Conservation (phyloP, 2,113 vertebrate species). For the Cephalopterus ornatus region DNA sequence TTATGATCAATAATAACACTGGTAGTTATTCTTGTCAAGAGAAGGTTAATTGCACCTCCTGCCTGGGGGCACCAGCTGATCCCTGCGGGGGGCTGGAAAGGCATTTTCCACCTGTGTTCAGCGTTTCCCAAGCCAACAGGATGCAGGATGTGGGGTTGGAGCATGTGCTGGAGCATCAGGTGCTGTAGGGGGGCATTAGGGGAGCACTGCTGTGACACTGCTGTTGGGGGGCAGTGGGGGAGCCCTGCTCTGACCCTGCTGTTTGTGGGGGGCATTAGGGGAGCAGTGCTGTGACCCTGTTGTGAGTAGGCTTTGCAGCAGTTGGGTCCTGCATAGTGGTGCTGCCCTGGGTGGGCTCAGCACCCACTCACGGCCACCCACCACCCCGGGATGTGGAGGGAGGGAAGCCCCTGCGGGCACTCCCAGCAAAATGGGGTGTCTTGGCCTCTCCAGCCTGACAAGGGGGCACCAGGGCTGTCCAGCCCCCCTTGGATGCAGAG, state of each 20-base stretch:
- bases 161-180: slow-evolving; percentile 23
- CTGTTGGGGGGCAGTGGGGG: fast-evolving
- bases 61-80: slow-evolving; percentile 52
- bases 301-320: neutral
- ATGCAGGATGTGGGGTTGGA: neutral
- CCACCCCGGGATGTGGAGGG: neutral
- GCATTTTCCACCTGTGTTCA: neutral
- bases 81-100: slow-evolving; percentile 27
- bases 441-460: fast-evolving
- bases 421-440: fast-evolving
- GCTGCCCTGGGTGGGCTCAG: neutral
- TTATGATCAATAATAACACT: slow-evolving; percentile 45
- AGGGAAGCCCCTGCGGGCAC: fast-evolving
- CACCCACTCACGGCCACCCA: neutral
- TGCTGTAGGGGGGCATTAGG: neutral
- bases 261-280: no score
- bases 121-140: neutral
- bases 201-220: neutral
- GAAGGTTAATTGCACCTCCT: slow-evolving; percentile 70
- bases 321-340: fast-evolving
- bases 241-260: neutral
- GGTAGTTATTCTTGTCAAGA: slow-evolving; percentile 57
- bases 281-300: neutral
- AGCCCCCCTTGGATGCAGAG: neutral
- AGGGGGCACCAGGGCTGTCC: neutral